Conservation (phyloP, 1,140 invertebrate species). For the Ooceraea biroi region DNA sequence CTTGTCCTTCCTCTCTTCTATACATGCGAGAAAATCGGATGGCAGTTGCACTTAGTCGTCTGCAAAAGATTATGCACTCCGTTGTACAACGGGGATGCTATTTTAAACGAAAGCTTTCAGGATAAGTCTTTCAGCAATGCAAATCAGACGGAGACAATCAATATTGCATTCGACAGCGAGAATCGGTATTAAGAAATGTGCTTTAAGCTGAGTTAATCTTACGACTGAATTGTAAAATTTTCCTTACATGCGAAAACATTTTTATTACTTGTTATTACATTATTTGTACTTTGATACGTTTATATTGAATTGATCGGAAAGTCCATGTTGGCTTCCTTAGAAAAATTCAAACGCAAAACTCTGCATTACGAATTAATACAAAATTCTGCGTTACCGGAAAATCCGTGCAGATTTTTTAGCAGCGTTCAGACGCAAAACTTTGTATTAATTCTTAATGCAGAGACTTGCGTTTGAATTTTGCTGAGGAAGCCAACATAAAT, state of each 20-base stretch:
- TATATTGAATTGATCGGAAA: too few relatives aligned
- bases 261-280: background rate
- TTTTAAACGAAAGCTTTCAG: conserved; percentile 68
- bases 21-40: conserved; percentile 51
- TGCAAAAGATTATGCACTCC: conserved; percentile 60
- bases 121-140: conserved; percentile 57
- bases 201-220: background rate
- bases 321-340: too few relatives aligned
- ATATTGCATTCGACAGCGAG: background rate
- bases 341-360: too few relatives aligned
- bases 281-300: background rate
- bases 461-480: too few relatives aligned
- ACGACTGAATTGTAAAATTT: conserved; percentile 8
- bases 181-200: background rate
- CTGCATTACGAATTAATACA: too few relatives aligned
- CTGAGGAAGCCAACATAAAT: too few relatives aligned
- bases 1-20: conserved; percentile 48
- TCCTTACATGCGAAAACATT: background rate
- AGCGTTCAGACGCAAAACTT: too few relatives aligned
- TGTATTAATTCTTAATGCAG: too few relatives aligned
- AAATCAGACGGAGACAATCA: conserved; percentile 33
- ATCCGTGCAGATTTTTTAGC: too few relatives aligned
- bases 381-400: too few relatives aligned
- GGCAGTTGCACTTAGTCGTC: conserved; percentile 20
- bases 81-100: conserved; percentile 50